These are phyloP conservation scores for Abramis brama DNA, from an alignment of 2,113 vertebrate genomes.

Conservation along the genomic window DNA sequence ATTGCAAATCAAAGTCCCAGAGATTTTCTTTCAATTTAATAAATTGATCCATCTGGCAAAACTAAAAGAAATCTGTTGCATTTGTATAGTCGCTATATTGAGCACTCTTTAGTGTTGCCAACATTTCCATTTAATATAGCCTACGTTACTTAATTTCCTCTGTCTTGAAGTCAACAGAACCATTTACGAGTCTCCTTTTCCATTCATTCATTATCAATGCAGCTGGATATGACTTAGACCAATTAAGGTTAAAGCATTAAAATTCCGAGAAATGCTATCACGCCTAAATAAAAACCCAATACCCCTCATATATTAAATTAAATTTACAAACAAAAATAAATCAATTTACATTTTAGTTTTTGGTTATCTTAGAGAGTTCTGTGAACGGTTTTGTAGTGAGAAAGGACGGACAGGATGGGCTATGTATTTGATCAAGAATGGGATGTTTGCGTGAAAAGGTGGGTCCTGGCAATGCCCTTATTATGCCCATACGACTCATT, in stretches of 20 bases:
- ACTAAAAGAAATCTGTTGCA: not conserved
- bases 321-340: not conserved
- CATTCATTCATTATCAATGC: slow-evolving; percentile 18
- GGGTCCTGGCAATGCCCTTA: not conserved
- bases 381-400: not conserved
- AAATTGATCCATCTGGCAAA: not conserved
- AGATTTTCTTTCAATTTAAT: not conserved
- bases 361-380: not conserved
- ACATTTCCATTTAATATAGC: slow-evolving; percentile 15
- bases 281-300: not conserved
- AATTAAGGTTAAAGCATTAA: slow-evolving; percentile 17
- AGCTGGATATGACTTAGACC: not conserved
- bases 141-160: not conserved
- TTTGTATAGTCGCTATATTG: not conserved
- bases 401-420: not conserved
- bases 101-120: not conserved
- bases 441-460: not conserved
- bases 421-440: not conserved
- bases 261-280: slow-evolving; percentile 16
- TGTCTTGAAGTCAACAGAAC: slow-evolving; percentile 17
- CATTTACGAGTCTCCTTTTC: slow-evolving; percentile 29
- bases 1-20: not conserved
- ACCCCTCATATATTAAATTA: not conserved
- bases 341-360: not conserved
- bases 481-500: too few relatives aligned